A percentile compares a stretch with the other conserved stretches of the same genome.
Evolutionary conservation across 2,888 invertebrate species (phyloP).

Genomic region (Cryptus armator): DNA sequence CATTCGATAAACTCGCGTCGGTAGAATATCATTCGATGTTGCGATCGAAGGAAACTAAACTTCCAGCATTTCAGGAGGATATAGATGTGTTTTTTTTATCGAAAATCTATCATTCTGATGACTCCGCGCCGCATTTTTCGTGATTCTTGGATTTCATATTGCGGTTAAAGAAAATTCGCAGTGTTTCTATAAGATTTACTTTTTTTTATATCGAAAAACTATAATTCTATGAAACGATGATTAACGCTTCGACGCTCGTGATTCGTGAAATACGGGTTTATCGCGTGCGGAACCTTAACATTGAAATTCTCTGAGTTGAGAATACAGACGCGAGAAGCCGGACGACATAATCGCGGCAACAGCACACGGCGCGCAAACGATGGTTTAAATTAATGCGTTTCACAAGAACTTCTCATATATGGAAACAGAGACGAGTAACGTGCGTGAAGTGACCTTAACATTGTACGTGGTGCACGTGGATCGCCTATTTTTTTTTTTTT

Average conservation of each 20-base stretch:
- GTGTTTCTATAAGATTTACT: too few species aligned
- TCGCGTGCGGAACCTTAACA: conserved; percentile 4
- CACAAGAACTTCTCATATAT: conserved; percentile 69
- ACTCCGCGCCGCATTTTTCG: too few species aligned
- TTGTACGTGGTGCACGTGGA: conserved; percentile 20
- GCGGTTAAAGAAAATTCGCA: too few species aligned
- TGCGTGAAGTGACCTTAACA: conserved; percentile 45
- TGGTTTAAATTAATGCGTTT: conserved; percentile 75
- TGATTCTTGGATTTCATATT: too few species aligned
- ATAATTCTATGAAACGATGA: too few species aligned
- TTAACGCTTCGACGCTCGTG: too few species aligned
- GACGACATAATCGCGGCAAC: conserved; percentile 14
- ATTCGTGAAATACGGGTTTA: background rate
- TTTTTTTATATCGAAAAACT: too few species aligned
- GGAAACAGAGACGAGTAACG: conserved; percentile 6
- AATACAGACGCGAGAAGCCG: background rate
- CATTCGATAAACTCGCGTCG: background rate
- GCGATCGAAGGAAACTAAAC: too few species aligned
- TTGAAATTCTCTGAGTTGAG: background rate
- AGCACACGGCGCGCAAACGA: conserved; percentile 37
- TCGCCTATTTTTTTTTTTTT: background rate
- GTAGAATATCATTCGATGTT: too few species aligned
- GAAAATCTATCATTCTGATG: too few species aligned
- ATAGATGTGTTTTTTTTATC: too few species aligned
- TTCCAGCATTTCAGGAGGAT: too few species aligned